Evolutionary conservation across 2,888 invertebrate species (phyloP).

Genomic region (Adineta ricciae): DNA sequence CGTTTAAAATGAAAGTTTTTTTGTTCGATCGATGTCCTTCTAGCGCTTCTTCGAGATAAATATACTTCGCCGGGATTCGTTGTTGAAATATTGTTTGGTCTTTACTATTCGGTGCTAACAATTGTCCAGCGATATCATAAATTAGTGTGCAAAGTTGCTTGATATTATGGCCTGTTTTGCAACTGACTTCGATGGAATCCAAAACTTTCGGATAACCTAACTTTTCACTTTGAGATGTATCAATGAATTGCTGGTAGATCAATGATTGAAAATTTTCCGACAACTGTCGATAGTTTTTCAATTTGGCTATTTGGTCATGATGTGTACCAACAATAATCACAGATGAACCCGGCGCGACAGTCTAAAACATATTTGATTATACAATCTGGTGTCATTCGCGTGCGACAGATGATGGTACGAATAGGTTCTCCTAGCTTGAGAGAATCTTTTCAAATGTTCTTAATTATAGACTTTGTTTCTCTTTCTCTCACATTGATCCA

Average conservation of each 20-base stretch:
- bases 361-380: background rate
- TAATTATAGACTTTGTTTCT: background rate
- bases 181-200: slow-evolving; percentile 70
- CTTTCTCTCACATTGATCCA: background rate
- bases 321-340: slow-evolving; percentile 23
- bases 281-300: slow-evolving; percentile 31
- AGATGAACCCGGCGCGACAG: background rate
- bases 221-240: slow-evolving; percentile 27
- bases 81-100: slow-evolving; percentile 61
- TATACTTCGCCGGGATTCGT: slow-evolving; percentile 84
- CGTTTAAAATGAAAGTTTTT: slow-evolving; percentile 46
- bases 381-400: background rate
- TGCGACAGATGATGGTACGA: background rate
- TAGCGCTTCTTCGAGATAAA: slow-evolving; percentile 84
- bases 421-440: background rate
- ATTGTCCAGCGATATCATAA: slow-evolving; percentile 81
- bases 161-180: slow-evolving; percentile 77
- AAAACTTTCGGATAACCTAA: slow-evolving; percentile 28
- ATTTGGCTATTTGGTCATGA: slow-evolving; percentile 32
- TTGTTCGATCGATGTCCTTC: slow-evolving; percentile 52
- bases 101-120: slow-evolving; percentile 61
- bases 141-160: slow-evolving; percentile 77
- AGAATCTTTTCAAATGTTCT: background rate
- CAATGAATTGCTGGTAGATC: slow-evolving; percentile 31
- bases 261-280: slow-evolving; percentile 26